Conservation (phyloP, 1,140 invertebrate genomes). For the Octopus bimaculoides region DNA sequence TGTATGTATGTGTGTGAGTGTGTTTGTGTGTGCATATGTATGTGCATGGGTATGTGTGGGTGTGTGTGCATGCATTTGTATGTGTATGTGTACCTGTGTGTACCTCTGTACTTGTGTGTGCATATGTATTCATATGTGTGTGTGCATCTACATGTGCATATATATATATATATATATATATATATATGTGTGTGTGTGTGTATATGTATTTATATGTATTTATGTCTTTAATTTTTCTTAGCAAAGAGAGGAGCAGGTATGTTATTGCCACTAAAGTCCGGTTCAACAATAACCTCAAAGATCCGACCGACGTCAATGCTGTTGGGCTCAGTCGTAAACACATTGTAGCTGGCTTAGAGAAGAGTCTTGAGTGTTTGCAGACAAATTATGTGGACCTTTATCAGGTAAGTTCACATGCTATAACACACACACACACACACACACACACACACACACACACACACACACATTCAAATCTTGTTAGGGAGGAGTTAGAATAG, state of each 20-base stretch:
- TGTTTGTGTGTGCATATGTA: too few species aligned
- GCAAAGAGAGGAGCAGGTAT: conserved; percentile 30
- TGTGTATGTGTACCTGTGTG: too few species aligned
- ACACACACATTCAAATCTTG: too few species aligned
- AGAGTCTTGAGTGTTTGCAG: conserved; percentile 32
- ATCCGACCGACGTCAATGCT: conserved; percentile 17
- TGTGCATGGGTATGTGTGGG: too few species aligned
- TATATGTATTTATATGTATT: conserved; percentile 31
- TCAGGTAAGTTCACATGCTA: conserved; percentile 24
- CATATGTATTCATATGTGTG: too few species aligned
- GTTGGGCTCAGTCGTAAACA: conserved; percentile 34
- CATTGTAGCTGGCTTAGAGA: conserved; percentile 29
- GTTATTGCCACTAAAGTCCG: conserved; percentile 42
- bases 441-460: too few species aligned
- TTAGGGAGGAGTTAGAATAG: too few species aligned
- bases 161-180: conserved; percentile 21
- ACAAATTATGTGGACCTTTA: conserved; percentile 35
- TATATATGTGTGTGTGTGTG: conserved; percentile 7
- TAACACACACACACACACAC: too few species aligned
- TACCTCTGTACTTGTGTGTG: too few species aligned
- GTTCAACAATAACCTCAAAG: conserved; percentile 22
- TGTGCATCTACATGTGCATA: conserved; percentile 6
- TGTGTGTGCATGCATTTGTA: too few species aligned
- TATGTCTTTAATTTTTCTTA: conserved; percentile 21
- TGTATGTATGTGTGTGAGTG: too few species aligned